A percentile compares a stretch with the other conserved stretches of the same genome.
These are phyloP conservation scores for Scopus umbretta DNA, from an alignment of 2,113 vertebrate species.

Conservation along the genomic window DNA sequence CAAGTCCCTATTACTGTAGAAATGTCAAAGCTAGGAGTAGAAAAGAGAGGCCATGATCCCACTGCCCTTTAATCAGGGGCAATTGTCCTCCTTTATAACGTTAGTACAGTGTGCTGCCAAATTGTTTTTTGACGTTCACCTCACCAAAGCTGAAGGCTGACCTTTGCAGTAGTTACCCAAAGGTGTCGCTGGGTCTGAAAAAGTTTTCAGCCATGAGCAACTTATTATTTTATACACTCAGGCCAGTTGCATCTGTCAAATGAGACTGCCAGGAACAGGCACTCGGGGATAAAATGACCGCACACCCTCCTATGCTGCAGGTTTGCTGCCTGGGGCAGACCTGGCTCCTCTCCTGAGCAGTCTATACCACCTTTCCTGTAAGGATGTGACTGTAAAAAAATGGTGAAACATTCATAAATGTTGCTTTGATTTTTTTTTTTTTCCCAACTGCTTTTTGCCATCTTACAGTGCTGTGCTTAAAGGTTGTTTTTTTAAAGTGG, in stretches of 20 bases:
- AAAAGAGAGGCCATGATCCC: neutral
- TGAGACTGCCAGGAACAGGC: accelerated
- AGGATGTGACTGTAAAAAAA: neutral
- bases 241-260: neutral
- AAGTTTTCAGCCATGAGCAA: neutral
- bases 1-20: neutral
- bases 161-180: constrained; percentile 24
- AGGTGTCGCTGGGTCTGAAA: neutral
- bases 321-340: neutral
- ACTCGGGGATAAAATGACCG: neutral
- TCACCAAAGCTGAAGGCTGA: constrained; percentile 30
- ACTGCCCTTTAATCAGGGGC: constrained; percentile 23
- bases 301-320: neutral
- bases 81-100: neutral
- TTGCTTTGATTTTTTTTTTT: neutral
- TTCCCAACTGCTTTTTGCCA: neutral
- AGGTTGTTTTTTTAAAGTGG: neutral
- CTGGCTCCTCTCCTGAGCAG: neutral
- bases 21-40: neutral
- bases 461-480: neutral
- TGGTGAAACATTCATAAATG: neutral
- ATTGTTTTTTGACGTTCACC: neutral
- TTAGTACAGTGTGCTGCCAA: neutral
- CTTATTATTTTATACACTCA: neutral
- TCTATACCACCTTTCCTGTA: neutral